A percentile compares a stretch with the other conserved stretches of the same genome.
These are phyloP conservation scores for Barnardius zonarius DNA, from an alignment of 2,113 vertebrate genomes.

Conservation along the genomic window DNA sequence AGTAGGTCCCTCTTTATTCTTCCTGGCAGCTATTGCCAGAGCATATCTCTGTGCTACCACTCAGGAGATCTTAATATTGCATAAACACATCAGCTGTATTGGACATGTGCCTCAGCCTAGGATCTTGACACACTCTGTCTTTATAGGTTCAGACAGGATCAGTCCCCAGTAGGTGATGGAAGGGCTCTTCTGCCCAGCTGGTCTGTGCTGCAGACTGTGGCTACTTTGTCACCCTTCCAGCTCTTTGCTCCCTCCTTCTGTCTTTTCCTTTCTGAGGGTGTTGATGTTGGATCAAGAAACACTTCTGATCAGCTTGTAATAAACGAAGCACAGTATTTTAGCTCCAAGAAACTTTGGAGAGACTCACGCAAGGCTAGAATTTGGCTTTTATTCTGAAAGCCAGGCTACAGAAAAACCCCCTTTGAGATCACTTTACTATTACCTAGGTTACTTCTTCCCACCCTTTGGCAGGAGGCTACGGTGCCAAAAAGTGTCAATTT, in stretches of 20 bases:
- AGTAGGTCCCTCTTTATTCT: background rate
- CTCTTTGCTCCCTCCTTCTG: background rate
- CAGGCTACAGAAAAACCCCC: background rate
- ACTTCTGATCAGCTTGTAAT: background rate
- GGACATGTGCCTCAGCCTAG: background rate
- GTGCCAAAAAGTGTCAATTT: constrained; percentile 45
- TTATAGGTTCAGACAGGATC: background rate
- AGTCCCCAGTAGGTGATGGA: background rate
- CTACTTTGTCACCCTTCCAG: background rate
- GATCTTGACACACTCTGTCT: background rate
- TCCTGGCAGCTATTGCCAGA: background rate
- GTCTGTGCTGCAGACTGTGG: accelerated
- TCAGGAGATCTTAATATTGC: background rate
- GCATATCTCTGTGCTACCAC: background rate
- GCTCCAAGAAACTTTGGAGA: background rate
- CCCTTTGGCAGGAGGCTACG: constrained; percentile 24
- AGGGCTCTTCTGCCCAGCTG: background rate
- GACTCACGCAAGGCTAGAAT: background rate
- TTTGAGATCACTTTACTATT: constrained; percentile 27
- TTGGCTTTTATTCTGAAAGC: background rate
- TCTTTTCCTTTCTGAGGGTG: background rate
- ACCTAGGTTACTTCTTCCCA: constrained; percentile 25
- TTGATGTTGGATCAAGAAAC: background rate
- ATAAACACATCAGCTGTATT: background rate
- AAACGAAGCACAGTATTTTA: background rate